Evolutionary conservation across 2,113 vertebrate genomes (phyloP).

Genomic region (Myodes glareolus): DNA sequence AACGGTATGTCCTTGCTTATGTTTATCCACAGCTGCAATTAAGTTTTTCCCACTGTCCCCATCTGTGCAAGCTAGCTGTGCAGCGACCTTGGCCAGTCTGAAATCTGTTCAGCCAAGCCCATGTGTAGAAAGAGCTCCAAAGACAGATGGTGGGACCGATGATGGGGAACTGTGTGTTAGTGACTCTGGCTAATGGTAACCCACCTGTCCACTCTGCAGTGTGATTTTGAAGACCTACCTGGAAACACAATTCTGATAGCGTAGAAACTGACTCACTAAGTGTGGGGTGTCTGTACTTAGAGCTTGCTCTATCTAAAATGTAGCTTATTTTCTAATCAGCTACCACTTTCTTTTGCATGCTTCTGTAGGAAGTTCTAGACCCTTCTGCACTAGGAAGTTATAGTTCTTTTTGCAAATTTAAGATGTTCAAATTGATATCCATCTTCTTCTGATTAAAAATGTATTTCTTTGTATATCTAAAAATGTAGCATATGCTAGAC

Average conservation of each 20-base stretch:
- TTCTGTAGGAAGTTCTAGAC: neutral
- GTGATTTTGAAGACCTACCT: conserved; percentile 21
- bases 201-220: neutral
- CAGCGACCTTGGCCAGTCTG: conserved; percentile 73
- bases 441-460: conserved; percentile 33
- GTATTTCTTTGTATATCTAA: neutral
- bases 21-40: conserved; percentile 73
- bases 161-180: conserved; percentile 28
- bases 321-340: neutral
- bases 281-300: neutral
- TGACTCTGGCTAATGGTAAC: conserved; percentile 14
- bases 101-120: conserved; percentile 65
- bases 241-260: neutral
- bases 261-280: neutral
- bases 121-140: neutral
- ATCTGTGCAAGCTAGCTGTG: conserved; percentile 79
- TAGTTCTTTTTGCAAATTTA: conserved; percentile 31
- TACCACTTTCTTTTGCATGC: neutral
- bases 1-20: conserved; percentile 69
- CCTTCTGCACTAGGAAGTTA: neutral
- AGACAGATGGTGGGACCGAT: conserved; percentile 66
- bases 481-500: neutral
- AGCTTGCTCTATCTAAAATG: neutral
- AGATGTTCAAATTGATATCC: neutral
- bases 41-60: conserved; percentile 77